phyloP scores from a whole-genome alignment of 2,113 vertebrate species.

The Callithrix jacchus region DNA sequence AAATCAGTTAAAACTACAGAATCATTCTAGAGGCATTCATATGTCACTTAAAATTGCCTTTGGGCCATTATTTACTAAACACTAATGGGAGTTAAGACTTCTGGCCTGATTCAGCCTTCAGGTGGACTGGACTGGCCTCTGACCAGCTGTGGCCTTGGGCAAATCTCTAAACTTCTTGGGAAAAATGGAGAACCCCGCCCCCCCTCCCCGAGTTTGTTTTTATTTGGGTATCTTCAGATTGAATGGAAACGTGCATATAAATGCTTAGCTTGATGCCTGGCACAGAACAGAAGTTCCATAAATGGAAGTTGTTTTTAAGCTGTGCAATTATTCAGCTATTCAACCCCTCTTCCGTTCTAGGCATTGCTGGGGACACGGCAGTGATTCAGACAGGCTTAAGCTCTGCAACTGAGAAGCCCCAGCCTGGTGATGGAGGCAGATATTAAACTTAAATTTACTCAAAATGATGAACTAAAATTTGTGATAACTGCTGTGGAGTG shows the following conservation, averaged over 20 bases:
- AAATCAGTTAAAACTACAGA: neutral
- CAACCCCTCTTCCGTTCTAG: neutral
- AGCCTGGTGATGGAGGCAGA: neutral
- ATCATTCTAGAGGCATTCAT: neutral
- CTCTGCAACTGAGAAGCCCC: neutral
- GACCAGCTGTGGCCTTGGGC: neutral
- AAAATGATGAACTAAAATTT: neutral
- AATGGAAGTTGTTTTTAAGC: neutral
- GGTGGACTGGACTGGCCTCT: neutral
- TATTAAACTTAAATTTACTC: neutral
- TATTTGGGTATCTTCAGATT: neutral
- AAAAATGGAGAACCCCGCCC: neutral
- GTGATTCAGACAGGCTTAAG: neutral
- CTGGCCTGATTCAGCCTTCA: neutral
- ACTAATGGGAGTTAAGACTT: neutral
- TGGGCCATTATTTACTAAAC: neutral
- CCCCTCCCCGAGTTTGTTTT: neutral
- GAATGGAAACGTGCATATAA: neutral
- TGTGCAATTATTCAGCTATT: neutral
- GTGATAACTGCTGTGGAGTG: neutral
- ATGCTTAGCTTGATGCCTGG: neutral
- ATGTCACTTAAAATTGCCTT: neutral
- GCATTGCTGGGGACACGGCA: neutral
- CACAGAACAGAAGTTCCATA: neutral
- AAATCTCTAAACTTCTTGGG: neutral